These are phyloP conservation scores for Momotus momota DNA, from an alignment of 2,797 vertebrate species.

Conservation along the genomic window DNA sequence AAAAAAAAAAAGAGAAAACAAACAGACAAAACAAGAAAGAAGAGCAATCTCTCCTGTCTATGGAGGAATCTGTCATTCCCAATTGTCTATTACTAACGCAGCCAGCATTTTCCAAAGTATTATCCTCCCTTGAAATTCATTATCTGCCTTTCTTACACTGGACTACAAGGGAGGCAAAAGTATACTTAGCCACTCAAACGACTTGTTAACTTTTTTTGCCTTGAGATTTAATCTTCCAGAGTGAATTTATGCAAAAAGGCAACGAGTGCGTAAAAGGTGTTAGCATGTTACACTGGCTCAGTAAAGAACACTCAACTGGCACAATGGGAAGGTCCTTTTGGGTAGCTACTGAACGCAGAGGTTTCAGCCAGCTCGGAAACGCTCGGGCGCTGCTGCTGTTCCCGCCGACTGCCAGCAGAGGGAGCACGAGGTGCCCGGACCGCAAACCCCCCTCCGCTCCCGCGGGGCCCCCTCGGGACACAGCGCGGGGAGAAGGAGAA, in stretches of 20 bases:
- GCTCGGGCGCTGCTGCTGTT: background rate
- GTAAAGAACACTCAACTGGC: background rate
- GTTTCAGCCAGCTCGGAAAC: background rate
- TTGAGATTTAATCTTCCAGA: background rate
- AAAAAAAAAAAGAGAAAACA: background rate
- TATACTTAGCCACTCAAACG: background rate
- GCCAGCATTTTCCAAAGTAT: background rate
- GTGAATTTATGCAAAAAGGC: background rate
- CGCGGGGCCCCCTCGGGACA: too few relatives aligned
- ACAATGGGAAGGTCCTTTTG: background rate
- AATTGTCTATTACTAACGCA: background rate
- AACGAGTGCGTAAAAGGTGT: background rate
- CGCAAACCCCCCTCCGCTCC: background rate
- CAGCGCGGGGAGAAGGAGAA: background rate
- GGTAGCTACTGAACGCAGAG: background rate
- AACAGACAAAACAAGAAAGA: background rate
- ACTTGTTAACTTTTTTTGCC: background rate
- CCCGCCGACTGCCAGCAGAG: slow-evolving; percentile 32
- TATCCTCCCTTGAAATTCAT: background rate
- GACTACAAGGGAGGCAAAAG: background rate
- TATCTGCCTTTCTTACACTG: background rate
- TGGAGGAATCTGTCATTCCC: background rate
- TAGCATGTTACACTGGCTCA: fast-evolving
- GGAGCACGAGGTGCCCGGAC: slow-evolving; percentile 24
- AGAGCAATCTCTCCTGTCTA: background rate